These are phyloP conservation scores for Strigamia transsilvanica DNA, from an alignment of 2,888 invertebrate genomes.

Conservation along the genomic window DNA sequence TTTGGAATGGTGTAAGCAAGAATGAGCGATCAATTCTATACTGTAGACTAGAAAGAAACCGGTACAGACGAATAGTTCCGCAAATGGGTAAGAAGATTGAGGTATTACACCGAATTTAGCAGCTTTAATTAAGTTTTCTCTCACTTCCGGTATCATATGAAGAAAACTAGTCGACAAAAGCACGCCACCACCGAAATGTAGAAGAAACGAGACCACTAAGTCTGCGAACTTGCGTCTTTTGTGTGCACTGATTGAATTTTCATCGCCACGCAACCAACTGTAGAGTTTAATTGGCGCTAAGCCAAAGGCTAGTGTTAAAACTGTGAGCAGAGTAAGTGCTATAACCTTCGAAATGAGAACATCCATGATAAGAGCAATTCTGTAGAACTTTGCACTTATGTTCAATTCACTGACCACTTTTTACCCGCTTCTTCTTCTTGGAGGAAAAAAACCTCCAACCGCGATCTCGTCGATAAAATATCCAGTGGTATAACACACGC, in stretches of 20 bases:
- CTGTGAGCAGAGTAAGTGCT: slow-evolving; percentile 79
- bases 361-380: slow-evolving; percentile 58
- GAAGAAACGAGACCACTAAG: slow-evolving; percentile 71
- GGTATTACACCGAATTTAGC: background rate
- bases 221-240: slow-evolving; percentile 66
- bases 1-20: background rate
- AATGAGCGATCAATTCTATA: slow-evolving; percentile 80
- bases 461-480: background rate
- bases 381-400: background rate
- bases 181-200: slow-evolving; percentile 87
- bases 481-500: background rate
- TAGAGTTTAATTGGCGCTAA: slow-evolving; percentile 74
- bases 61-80: slow-evolving; percentile 76
- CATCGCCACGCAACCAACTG: slow-evolving; percentile 5
- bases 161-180: slow-evolving; percentile 81
- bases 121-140: slow-evolving; percentile 70
- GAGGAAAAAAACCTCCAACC: background rate
- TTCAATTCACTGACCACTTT: background rate
- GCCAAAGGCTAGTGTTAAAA: slow-evolving; percentile 79
- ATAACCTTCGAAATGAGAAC: slow-evolving; percentile 77
- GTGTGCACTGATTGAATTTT: slow-evolving; percentile 62
- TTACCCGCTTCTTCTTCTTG: background rate
- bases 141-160: slow-evolving; percentile 81
- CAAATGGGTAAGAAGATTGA: slow-evolving; percentile 71
- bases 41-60: slow-evolving; percentile 81